Evolutionary conservation across 2,113 vertebrate genomes (phyloP), one percentile per base, ranked within the genome.

Genomic region (Xyrauchen texanus): DNA sequence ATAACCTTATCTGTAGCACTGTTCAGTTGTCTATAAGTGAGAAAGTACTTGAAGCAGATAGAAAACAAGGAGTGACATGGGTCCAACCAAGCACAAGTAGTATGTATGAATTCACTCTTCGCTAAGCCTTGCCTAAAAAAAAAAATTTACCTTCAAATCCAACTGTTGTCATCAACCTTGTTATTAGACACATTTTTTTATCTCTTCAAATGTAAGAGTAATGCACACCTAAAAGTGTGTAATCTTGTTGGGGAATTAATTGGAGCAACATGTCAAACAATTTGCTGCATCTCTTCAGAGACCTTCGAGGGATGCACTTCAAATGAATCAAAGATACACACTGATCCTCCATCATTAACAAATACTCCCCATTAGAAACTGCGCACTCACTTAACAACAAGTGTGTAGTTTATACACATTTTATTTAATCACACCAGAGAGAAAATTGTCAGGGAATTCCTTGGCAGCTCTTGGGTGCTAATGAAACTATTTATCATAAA

Each of bases 221-320:
- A 87, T 86, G 88, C 85, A 82, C 84, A 85, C 62, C 87, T 85
- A 85, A 62, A 85, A 82, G 79, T 55, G 61, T 81, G 61, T 87
- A 88, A 88, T 88, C 83, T 86, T 76, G 73, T 81, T 89, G 83
- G 84, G 82, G 76, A 89, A 88, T 88, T 90, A 92, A 91, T 92
- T 89, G 86, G 81, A 80, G 85, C 87, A 86, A 86, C 87, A 89
- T 86, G 88, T 88, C 82, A 85, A 87, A 85, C 71, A 71, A 77
- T 86, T 79, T 80, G 81, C 85, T 62, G 77, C 70, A 85, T 78
- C 65, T 34, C 76, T 83, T 85, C 74, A 49, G 81, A 87, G 79
- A 84, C 82, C 66, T 75, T 82, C 88, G 12, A 60, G 55, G 15
- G 67, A 80, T 4, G 0, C 64, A 15, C 79, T 77, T 85, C 68